A percentile compares a stretch with the other conserved stretches of the same genome.
Conservation (phyloP, 2,888 invertebrate genomes). For the Pantelozetes paolii region DNA sequence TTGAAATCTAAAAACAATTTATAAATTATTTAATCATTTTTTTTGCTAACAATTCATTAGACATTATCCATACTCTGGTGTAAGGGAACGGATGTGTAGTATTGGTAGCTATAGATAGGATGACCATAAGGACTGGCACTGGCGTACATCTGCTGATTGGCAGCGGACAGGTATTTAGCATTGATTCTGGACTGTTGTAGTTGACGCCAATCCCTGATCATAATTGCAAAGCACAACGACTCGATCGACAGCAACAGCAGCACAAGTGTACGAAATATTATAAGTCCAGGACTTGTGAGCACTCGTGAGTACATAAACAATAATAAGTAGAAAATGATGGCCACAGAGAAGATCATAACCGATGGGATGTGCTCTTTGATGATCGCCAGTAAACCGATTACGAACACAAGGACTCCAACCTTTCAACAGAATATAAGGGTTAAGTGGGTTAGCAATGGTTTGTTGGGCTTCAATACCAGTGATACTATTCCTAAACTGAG, state of each 20-base stretch:
- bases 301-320: conserved; percentile 40
- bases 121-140: background rate
- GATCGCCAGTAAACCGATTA: conserved; percentile 33
- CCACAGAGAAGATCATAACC: conserved; percentile 34
- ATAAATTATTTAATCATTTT: too few species aligned
- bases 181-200: conserved; percentile 28
- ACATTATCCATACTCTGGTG: background rate
- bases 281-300: conserved; percentile 27
- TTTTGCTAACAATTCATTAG: background rate
- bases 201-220: conserved; percentile 40
- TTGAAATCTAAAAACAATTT: background rate
- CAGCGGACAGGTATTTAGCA: conserved; percentile 9
- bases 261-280: conserved; percentile 36
- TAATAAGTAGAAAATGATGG: conserved; percentile 36
- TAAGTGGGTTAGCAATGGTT: too few species aligned
- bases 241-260: conserved; percentile 16
- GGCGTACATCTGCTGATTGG: background rate
- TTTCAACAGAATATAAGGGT: background rate
- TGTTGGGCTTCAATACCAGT: conserved; percentile 14
- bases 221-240: conserved; percentile 30
- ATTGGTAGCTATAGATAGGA: conserved; percentile 5
- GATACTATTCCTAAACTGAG: conserved; percentile 37
- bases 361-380: conserved; percentile 39
- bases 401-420: conserved; percentile 38
- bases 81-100: conserved; percentile 16